Conservation (phyloP, 2,113 vertebrate species). For the Cricetomys ansorgei region DNA sequence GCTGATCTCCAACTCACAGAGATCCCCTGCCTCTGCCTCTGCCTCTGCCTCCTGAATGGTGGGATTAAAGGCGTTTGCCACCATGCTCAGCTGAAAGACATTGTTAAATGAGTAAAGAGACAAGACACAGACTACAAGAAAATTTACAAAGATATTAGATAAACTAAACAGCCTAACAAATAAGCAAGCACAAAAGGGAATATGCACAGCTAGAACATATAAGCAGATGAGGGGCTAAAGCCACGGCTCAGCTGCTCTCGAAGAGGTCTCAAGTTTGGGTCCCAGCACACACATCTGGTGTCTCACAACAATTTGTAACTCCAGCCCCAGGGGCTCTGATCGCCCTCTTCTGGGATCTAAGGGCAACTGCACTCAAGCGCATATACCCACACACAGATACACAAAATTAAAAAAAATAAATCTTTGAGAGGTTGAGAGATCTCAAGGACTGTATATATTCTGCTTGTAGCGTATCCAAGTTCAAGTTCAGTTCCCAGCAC, state of each 20-base stretch:
- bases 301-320: neutral
- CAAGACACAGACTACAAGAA: neutral
- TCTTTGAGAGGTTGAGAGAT: too few relatives aligned
- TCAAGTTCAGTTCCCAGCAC: too few relatives aligned
- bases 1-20: neutral
- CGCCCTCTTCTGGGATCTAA: too few relatives aligned
- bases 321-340: neutral
- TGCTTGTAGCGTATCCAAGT: too few relatives aligned
- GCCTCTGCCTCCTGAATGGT: neutral
- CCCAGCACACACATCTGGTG: neutral
- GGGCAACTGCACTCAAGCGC: neutral
- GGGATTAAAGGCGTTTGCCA: neutral
- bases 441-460: too few relatives aligned
- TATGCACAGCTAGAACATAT: neutral
- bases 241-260: too few relatives aligned
- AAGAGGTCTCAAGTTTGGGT: neutral
- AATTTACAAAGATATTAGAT: neutral
- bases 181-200: neutral
- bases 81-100: neutral
- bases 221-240: neutral
- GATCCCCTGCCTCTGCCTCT: neutral
- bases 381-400: too few relatives aligned
- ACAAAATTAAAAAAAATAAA: too few relatives aligned
- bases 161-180: neutral
- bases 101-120: neutral